These are phyloP conservation scores for Brenthis ino DNA, from an alignment of 2,888 invertebrate species.

Conservation along the genomic window DNA sequence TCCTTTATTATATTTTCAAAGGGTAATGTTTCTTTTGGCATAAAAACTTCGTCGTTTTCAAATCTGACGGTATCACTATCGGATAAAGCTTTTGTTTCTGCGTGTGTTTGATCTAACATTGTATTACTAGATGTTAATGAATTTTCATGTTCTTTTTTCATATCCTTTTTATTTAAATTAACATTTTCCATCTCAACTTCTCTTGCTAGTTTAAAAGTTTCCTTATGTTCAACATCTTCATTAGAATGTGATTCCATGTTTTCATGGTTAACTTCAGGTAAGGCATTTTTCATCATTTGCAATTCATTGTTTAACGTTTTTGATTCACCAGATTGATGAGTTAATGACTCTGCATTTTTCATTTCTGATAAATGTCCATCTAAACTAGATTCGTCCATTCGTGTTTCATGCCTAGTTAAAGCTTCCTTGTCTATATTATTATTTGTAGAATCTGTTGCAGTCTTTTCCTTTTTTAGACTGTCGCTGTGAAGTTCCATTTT, in stretches of 20 bases:
- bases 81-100: constrained; percentile 1
- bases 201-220: constrained; percentile 2
- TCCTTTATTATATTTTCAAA: not conserved
- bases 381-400: not conserved
- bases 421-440: constrained; percentile 9
- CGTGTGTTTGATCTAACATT: constrained; percentile 15
- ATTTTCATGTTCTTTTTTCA: constrained; percentile 4
- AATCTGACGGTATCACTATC: not conserved
- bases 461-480: constrained; percentile 37
- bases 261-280: not conserved
- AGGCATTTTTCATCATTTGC: constrained; percentile 6
- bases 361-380: constrained; percentile 2
- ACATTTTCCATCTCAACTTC: constrained; percentile 5
- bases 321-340: not conserved
- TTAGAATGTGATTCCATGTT: not conserved
- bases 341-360: not conserved
- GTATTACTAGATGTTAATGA: constrained; percentile 10
- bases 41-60: constrained; percentile 1
- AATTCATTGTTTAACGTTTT: not conserved
- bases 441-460: constrained; percentile 7
- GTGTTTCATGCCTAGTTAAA: constrained; percentile 1
- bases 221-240: constrained; percentile 11
- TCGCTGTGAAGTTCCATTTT: constrained; percentile 40
- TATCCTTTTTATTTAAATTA: constrained; percentile 1
- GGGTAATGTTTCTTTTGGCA: constrained; percentile 9